These are phyloP conservation scores for Pseudochirops cupreus DNA, from an alignment of 2,797 vertebrate genomes.

Conservation along the genomic window DNA sequence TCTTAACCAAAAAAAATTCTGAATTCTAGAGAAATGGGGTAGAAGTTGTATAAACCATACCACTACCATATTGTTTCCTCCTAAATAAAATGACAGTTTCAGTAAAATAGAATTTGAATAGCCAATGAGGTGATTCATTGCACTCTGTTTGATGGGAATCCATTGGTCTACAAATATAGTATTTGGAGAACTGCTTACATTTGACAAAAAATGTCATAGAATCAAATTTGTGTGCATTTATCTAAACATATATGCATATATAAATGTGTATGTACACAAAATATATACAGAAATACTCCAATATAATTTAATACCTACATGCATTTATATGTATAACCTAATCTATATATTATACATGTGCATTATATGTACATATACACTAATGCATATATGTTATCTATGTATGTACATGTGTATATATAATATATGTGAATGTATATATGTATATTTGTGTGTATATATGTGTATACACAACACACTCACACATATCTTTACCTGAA, in stretches of 20 bases:
- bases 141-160: not conserved
- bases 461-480: too few species aligned
- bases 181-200: not conserved
- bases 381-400: not conserved
- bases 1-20: slow-evolving; percentile 35
- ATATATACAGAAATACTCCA: not conserved
- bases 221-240: not conserved
- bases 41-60: slow-evolving; percentile 18
- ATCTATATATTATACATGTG: not conserved
- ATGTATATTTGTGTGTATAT: too few species aligned
- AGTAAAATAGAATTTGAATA: not conserved
- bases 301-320: not conserved
- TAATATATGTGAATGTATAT: too few species aligned
- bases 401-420: too few species aligned
- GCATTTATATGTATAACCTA: not conserved
- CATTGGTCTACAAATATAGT: not conserved
- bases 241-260: not conserved
- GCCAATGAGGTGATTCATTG: accelerated
- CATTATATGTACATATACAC: not conserved
- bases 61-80: not conserved
- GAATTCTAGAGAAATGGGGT: not conserved
- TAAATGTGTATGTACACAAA: not conserved
- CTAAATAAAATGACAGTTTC: not conserved
- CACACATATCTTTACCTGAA: not conserved
- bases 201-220: not conserved